These are phyloP conservation scores for Oxystoma pomonae DNA, from an alignment of 2,888 invertebrate genomes.

Conservation along the genomic window DNA sequence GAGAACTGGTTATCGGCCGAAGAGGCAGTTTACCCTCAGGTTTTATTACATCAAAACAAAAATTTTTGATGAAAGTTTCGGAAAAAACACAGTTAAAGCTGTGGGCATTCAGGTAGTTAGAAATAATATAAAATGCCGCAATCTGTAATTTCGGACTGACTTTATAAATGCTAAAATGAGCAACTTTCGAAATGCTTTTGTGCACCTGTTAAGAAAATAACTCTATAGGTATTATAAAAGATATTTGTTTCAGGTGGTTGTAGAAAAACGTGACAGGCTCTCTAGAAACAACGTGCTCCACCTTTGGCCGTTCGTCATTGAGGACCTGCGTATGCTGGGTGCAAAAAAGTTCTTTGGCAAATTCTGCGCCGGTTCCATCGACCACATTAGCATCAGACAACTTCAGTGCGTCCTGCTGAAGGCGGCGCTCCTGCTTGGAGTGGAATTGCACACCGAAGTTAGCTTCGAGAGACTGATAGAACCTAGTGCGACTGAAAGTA, in stretches of 20 bases:
- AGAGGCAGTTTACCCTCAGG: too few species aligned
- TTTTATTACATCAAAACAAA: too few species aligned
- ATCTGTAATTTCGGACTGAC: background rate
- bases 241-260: constrained; percentile 57
- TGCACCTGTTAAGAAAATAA: too few species aligned
- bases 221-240: too few species aligned
- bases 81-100: too few species aligned
- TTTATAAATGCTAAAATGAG: background rate
- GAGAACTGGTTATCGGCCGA: too few species aligned
- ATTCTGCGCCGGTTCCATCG: constrained; percentile 97
- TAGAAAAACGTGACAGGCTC: constrained; percentile 93
- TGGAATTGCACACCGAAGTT: constrained; percentile 92
- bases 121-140: too few species aligned
- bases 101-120: too few species aligned
- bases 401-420: constrained; percentile 94
- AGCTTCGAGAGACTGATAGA: constrained; percentile 82
- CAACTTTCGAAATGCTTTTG: too few species aligned
- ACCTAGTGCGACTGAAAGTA: constrained; percentile 63
- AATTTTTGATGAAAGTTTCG: too few species aligned
- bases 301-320: constrained; percentile 97
- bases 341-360: constrained; percentile 99
- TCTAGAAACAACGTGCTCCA: constrained; percentile 96
- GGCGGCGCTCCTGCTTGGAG: constrained; percentile 89
- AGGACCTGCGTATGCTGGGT: constrained; percentile 87
- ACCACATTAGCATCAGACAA: constrained; percentile 96